phyloP scores from a whole-genome alignment of 2,888 invertebrate genomes.

The Spisula solida region DNA sequence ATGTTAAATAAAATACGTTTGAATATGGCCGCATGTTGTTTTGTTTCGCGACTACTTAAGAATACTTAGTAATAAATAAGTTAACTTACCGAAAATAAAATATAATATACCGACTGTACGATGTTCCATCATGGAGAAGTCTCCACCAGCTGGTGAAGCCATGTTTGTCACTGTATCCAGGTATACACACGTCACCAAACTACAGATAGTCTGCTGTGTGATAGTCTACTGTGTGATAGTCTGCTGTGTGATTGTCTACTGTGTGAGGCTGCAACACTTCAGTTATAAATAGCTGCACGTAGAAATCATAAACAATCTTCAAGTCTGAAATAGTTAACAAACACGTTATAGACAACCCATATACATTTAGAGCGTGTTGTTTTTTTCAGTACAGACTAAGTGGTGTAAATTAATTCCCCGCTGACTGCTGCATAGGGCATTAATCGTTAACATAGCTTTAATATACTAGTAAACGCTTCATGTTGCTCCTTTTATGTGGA shows the following conservation, averaged over 20 bases:
- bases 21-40: too few species aligned
- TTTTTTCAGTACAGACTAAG: too few species aligned
- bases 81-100: slow-evolving; percentile 65
- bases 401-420: too few species aligned
- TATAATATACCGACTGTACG: slow-evolving; percentile 66
- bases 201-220: background rate
- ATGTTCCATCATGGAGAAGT: slow-evolving; percentile 70
- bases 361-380: too few species aligned
- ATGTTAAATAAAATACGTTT: too few species aligned
- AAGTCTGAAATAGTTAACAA: background rate
- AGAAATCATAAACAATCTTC: background rate
- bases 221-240: background rate
- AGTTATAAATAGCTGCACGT: background rate
- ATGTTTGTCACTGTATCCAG: background rate
- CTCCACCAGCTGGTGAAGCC: slow-evolving; percentile 47
- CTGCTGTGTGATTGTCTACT: background rate
- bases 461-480: too few species aligned
- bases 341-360: background rate
- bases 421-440: too few species aligned
- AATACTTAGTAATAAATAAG: too few species aligned
- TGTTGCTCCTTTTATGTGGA: too few species aligned
- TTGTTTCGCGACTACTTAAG: too few species aligned
- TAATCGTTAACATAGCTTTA: too few species aligned
- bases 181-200: background rate
- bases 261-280: background rate